phyloP scores from a whole-genome alignment of 2,888 invertebrate genomes.

The Caenorhabditis sp. region DNA sequence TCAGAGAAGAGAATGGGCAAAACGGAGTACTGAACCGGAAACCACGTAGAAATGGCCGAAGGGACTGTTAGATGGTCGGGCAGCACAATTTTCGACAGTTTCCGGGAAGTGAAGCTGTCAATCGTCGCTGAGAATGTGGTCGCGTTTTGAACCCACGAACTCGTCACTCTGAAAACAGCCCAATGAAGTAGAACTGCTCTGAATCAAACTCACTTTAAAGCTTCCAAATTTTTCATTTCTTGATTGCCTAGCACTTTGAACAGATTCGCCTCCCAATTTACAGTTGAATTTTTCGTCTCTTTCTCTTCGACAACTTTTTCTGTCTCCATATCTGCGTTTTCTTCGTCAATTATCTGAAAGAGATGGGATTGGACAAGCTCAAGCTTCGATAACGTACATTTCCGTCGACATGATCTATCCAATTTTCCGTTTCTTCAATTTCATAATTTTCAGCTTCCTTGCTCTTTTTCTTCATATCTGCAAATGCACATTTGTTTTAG shows the following conservation, averaged over 20 bases:
- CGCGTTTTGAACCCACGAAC: constrained; percentile 70
- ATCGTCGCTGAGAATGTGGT: constrained; percentile 69
- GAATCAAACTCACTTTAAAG: constrained; percentile 48
- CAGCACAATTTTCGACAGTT: constrained; percentile 57
- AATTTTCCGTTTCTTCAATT: not conserved
- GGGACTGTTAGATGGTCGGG: constrained; percentile 54
- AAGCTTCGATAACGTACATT: not conserved
- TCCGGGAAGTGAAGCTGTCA: constrained; percentile 34
- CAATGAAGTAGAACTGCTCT: constrained; percentile 1
- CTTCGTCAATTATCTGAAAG: not conserved
- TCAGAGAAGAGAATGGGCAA: constrained; percentile 67
- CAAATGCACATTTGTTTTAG: too few relatives aligned
- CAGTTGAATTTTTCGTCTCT: not conserved
- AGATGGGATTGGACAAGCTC: not conserved
- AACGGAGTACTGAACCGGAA: constrained; percentile 76
- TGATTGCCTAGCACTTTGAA: constrained; percentile 59
- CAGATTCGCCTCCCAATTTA: constrained; percentile 4
- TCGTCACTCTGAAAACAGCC: constrained; percentile 63
- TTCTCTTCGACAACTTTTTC: constrained; percentile 9
- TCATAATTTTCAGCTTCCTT: not conserved
- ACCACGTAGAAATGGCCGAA: constrained; percentile 62
- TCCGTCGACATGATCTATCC: too few relatives aligned
- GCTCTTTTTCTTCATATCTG: constrained; percentile 16
- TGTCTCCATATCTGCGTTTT: constrained; percentile 11
- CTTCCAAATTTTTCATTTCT: constrained; percentile 50